These are phyloP conservation scores for Azorinus chamasolen DNA, from an alignment of 2,888 invertebrate species.

Conservation along the genomic window DNA sequence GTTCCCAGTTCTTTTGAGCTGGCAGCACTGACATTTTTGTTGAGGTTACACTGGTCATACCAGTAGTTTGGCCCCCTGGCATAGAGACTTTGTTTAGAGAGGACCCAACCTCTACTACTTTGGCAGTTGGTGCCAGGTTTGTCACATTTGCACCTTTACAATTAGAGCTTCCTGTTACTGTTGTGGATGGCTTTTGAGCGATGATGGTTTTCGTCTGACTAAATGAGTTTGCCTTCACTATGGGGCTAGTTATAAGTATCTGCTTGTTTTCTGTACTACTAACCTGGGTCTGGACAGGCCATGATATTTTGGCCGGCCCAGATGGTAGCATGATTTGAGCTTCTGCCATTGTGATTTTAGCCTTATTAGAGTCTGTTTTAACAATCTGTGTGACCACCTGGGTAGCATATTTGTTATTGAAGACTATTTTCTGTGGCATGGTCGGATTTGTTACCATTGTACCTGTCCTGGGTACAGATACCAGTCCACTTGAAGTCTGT, in stretches of 20 bases:
- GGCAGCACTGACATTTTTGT: slow-evolving; percentile 46
- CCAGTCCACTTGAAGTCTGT: slow-evolving; percentile 10
- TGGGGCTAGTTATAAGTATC: slow-evolving; percentile 41
- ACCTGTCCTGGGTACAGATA: slow-evolving; percentile 27
- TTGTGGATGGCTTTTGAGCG: not conserved
- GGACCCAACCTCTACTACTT: slow-evolving; percentile 27
- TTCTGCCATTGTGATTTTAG: slow-evolving; percentile 61
- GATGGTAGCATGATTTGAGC: slow-evolving; percentile 62
- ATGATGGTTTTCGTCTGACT: not conserved
- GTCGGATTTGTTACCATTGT: slow-evolving; percentile 13
- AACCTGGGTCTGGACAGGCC: slow-evolving; percentile 50
- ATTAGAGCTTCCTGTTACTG: not conserved
- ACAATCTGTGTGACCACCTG: slow-evolving; percentile 43
- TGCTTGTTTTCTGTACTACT: slow-evolving; percentile 46
- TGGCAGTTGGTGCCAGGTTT: slow-evolving; percentile 24
- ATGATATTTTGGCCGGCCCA: slow-evolving; percentile 60
- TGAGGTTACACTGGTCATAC: slow-evolving; percentile 1
- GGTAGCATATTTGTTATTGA: slow-evolving; percentile 51
- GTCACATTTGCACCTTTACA: too few species aligned
- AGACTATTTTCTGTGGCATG: slow-evolving; percentile 28
- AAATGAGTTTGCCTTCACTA: slow-evolving; percentile 9
- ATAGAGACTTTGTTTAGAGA: slow-evolving; percentile 1
- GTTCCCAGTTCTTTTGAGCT: slow-evolving; percentile 61
- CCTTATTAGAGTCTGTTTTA: slow-evolving; percentile 48
- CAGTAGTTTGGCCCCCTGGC: not conserved